These are phyloP conservation scores for Philantomba maxwellii DNA, from an alignment of 2,113 vertebrate species.

Conservation along the genomic window DNA sequence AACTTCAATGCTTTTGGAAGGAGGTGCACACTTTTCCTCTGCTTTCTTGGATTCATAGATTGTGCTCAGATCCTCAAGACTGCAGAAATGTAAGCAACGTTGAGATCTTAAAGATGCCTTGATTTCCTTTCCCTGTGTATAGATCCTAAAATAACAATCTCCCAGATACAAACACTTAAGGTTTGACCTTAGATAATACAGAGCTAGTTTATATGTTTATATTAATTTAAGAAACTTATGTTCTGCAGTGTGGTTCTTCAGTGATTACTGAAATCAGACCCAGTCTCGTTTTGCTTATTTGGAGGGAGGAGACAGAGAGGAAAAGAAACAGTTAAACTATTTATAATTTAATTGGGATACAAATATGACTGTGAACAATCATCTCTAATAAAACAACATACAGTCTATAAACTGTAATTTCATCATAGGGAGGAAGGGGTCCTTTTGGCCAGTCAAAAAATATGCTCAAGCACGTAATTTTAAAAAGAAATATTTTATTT, in stretches of 20 bases:
- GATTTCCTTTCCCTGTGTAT: background rate
- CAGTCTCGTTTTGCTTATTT: background rate
- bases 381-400: background rate
- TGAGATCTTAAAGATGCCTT: background rate
- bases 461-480: background rate
- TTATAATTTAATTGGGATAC: background rate
- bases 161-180: background rate
- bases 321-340: background rate
- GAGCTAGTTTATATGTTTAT: background rate
- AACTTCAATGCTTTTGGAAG: background rate
- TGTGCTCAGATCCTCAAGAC: background rate
- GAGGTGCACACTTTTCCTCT: background rate
- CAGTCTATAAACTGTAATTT: conserved; percentile 9
- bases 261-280: background rate
- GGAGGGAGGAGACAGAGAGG: background rate
- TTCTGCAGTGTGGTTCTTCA: background rate
- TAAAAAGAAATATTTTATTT: background rate
- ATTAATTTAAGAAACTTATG: background rate
- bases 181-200: background rate
- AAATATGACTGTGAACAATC: conserved; percentile 9
- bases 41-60: background rate
- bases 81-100: background rate
- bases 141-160: background rate
- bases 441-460: background rate
- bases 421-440: background rate